phyloP scores from a whole-genome alignment of 2,888 invertebrate genomes.

The Euplagia quadripunctaria region DNA sequence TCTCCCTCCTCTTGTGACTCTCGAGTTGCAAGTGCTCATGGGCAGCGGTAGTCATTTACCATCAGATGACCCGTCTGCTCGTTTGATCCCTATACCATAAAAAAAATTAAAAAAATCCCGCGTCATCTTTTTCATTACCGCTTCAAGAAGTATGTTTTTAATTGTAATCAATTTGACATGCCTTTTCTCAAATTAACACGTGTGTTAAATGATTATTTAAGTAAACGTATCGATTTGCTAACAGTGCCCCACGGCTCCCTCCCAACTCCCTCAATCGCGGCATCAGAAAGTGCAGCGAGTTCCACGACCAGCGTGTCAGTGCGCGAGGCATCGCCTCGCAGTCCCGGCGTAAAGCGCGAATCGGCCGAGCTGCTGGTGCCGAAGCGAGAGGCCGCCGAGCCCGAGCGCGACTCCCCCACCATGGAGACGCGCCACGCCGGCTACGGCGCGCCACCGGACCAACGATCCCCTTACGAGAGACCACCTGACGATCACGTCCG shows the following conservation, averaged over 20 bases:
- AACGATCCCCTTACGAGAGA: slow-evolving; percentile 90
- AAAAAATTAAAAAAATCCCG: too few relatives aligned
- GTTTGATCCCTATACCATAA: too few relatives aligned
- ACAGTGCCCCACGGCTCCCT: slow-evolving; percentile 53
- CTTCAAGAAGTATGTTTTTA: background rate
- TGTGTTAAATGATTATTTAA: background rate
- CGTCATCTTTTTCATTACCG: background rate
- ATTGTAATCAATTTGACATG: background rate
- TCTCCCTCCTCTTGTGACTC: too few relatives aligned
- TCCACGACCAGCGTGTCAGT: slow-evolving; percentile 56
- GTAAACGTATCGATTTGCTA: background rate
- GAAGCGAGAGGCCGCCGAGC: slow-evolving; percentile 89
- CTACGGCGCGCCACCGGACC: slow-evolving; percentile 90
- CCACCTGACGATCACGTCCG: slow-evolving; percentile 88
- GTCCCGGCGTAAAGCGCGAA: slow-evolving; percentile 83
- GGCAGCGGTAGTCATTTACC: too few relatives aligned
- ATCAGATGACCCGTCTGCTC: too few relatives aligned
- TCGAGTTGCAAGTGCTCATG: too few relatives aligned
- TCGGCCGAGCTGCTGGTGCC: slow-evolving; percentile 89
- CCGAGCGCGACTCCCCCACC: slow-evolving; percentile 91
- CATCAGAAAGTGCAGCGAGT: slow-evolving; percentile 48
- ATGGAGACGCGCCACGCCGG: slow-evolving; percentile 90
- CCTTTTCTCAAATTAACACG: background rate
- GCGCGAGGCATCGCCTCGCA: slow-evolving; percentile 74
- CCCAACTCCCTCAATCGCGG: slow-evolving; percentile 55